A percentile compares a stretch with the other conserved stretches of the same genome.
These are phyloP conservation scores for Margarornis squamiger DNA, from an alignment of 2,797 vertebrate species.

Conservation along the genomic window DNA sequence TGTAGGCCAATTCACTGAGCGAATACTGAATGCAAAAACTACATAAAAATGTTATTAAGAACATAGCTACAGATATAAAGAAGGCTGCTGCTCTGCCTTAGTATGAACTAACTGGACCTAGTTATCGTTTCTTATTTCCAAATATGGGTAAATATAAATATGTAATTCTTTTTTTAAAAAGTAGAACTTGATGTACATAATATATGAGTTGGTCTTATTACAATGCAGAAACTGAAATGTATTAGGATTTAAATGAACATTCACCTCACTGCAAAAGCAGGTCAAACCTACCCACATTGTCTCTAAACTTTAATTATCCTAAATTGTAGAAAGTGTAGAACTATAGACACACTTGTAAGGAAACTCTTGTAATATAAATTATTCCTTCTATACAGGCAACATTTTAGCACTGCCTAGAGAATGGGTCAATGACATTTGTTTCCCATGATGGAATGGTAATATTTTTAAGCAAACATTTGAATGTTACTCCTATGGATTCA, in stretches of 20 bases:
- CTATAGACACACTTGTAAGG: not conserved
- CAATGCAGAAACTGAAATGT: not conserved
- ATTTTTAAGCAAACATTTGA: not conserved
- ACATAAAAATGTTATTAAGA: not conserved
- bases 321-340: not conserved
- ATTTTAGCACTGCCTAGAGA: not conserved
- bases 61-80: not conserved
- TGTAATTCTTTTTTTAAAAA: not conserved
- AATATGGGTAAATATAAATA: not conserved
- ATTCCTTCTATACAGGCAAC: not conserved
- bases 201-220: not conserved
- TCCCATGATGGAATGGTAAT: not conserved
- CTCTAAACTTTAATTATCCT: not conserved
- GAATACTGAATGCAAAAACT: not conserved
- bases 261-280: not conserved
- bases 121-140: not conserved
- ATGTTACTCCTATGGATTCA: not conserved
- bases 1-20: not conserved
- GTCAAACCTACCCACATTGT: not conserved
- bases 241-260: not conserved
- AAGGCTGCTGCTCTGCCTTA: not conserved
- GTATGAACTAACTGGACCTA: not conserved
- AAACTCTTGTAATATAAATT: not conserved
- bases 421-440: not conserved
- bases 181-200: not conserved